A percentile compares a stretch with the other conserved stretches of the same genome.
Conservation (phyloP, 2,113 vertebrate species). For the Zootoca vivipara region DNA sequence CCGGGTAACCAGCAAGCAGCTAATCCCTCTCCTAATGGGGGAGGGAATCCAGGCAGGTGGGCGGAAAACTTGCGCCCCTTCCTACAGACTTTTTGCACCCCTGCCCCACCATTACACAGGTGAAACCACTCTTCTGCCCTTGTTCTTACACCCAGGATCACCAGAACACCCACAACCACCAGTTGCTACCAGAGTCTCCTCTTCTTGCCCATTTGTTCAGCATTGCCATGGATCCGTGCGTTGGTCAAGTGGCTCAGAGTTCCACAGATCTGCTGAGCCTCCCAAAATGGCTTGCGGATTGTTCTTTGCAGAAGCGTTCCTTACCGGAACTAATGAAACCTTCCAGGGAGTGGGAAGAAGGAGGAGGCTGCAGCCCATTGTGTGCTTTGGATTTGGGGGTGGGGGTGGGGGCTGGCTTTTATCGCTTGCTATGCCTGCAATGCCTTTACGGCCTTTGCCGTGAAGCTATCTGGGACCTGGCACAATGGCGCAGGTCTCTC, state of each 20-base stretch:
- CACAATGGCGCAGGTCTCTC: not conserved
- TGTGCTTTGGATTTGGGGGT: no score
- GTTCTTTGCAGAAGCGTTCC: no score
- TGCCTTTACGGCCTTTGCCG: not conserved
- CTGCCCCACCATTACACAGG: not conserved
- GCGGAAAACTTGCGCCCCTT: slow-evolving; percentile 46
- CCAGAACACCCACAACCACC: no score
- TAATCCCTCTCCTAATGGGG: slow-evolving; percentile 52
- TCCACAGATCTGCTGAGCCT: not conserved
- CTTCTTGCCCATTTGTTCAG: no score
- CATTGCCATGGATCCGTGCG: no score
- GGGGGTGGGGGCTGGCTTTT: not conserved
- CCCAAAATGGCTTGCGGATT: not conserved
- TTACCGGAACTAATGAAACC: not conserved
- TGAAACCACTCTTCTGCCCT: not conserved
- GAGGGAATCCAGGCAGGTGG: slow-evolving; percentile 68
- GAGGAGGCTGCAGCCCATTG: not conserved
- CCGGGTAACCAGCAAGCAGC: slow-evolving; percentile 66
- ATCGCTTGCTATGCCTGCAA: not conserved
- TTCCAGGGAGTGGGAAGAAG: no score
- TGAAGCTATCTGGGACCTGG: not conserved
- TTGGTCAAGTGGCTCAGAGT: no score
- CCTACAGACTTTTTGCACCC: no score
- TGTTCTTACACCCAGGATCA: no score
- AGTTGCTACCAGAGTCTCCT: no score